A percentile compares a stretch with the other conserved stretches of the same genome.
phyloP scores from a whole-genome alignment of 2,113 vertebrate species.

The Macaca fascicularis region T2T-MFA8v1.1 NC_088384.1:98418501-98419000 shows the following conservation, averaged over 20 bases:
- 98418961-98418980: neutral
- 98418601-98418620: constrained; percentile 57
- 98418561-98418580: constrained; percentile 37
- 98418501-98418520: constrained; percentile 18
- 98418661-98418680: constrained; percentile 50
- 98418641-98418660: constrained; percentile 48
- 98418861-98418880: constrained; percentile 59
- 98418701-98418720: constrained; percentile 64
- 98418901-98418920: constrained; percentile 28
- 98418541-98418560: constrained; percentile 24
- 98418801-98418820: constrained; percentile 76
- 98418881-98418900: constrained; percentile 53
- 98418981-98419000: constrained; percentile 11
- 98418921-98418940: neutral
- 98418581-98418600: constrained; percentile 4
- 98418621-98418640: constrained; percentile 41
- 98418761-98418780: constrained; percentile 75
- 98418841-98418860: constrained; percentile 65
- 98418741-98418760: constrained; percentile 78
- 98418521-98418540: constrained; percentile 44
- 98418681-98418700: constrained; percentile 49
- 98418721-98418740: constrained; percentile 76
- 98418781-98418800: constrained; percentile 70
- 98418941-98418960: neutral
- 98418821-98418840: constrained; percentile 67